Evolutionary conservation across 2,888 invertebrate genomes (phyloP).

Genomic region (Cosmopolites sordidus): DNA sequence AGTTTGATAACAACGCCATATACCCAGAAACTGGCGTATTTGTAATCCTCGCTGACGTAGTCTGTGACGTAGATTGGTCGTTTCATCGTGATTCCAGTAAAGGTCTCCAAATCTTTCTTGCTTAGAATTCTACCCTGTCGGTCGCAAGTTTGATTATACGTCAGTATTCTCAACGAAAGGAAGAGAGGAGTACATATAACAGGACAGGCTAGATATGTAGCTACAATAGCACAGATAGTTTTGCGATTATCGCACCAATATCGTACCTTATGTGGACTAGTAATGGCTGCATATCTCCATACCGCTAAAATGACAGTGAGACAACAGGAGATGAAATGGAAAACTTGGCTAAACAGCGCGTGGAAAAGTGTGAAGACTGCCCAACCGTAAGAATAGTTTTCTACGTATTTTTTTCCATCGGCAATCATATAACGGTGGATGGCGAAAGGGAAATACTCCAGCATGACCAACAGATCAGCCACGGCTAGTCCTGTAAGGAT

Average conservation of each 20-base stretch:
- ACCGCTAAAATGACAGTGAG: conserved; percentile 88
- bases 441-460: conserved; percentile 89
- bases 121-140: conserved; percentile 49
- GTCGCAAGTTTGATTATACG: conserved; percentile 52
- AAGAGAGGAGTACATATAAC: conserved; percentile 80
- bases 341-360: conserved; percentile 82
- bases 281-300: conserved; percentile 86
- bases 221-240: conserved; percentile 69
- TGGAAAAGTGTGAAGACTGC: conserved; percentile 84
- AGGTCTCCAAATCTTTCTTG: conserved; percentile 33
- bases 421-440: conserved; percentile 72
- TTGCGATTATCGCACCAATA: conserved; percentile 78
- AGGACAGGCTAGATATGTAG: conserved; percentile 78
- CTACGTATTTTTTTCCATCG: conserved; percentile 52
- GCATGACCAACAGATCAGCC: conserved; percentile 90
- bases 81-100: conserved; percentile 33
- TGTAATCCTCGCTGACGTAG: conserved; percentile 58
- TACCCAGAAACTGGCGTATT: conserved; percentile 78
- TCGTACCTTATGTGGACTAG: conserved; percentile 74
- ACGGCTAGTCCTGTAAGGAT: conserved; percentile 87
- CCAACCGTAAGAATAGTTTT: conserved; percentile 67
- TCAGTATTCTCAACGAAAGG: conserved; percentile 69
- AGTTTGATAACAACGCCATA: conserved; percentile 90
- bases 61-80: conserved; percentile 51
- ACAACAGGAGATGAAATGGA: conserved; percentile 90